Conservation (phyloP, 2,888 invertebrate genomes). For the Agriopis aurantiaria region DNA sequence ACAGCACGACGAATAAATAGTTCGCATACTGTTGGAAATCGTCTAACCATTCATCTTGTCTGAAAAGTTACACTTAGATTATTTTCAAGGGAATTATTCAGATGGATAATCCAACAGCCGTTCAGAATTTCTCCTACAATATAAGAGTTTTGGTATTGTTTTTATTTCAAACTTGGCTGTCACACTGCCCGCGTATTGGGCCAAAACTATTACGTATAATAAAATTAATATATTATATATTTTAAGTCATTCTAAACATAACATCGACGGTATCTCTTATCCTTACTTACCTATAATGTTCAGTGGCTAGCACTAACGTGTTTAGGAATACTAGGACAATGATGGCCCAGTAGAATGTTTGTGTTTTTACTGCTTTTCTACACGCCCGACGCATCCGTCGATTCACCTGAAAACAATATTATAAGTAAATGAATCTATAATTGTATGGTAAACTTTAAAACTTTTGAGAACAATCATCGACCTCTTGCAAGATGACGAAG, state of each 20-base stretch:
- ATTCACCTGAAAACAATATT: constrained; percentile 85
- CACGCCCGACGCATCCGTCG: constrained; percentile 96
- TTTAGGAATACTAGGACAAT: constrained; percentile 99
- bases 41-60: constrained; percentile 96
- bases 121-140: no score
- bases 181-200: no score
- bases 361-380: constrained; percentile 97
- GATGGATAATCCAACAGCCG: no score
- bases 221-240: no score
- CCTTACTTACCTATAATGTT: constrained; percentile 91
- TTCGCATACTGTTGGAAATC: constrained; percentile 98
- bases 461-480: no score
- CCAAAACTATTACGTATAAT: no score
- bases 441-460: neutral
- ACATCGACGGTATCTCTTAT: neutral
- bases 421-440: neutral
- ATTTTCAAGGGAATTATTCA: neutral
- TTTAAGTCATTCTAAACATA: no score
- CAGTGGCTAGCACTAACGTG: constrained; percentile 98
- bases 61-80: constrained; percentile 54
- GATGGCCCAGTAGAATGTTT: constrained; percentile 99
- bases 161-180: no score
- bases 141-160: no score
- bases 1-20: constrained; percentile 98
- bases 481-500: no score